Evolutionary conservation across 2,888 invertebrate species (phyloP).

Genomic region (Parnassius mnemosyne): DNA sequence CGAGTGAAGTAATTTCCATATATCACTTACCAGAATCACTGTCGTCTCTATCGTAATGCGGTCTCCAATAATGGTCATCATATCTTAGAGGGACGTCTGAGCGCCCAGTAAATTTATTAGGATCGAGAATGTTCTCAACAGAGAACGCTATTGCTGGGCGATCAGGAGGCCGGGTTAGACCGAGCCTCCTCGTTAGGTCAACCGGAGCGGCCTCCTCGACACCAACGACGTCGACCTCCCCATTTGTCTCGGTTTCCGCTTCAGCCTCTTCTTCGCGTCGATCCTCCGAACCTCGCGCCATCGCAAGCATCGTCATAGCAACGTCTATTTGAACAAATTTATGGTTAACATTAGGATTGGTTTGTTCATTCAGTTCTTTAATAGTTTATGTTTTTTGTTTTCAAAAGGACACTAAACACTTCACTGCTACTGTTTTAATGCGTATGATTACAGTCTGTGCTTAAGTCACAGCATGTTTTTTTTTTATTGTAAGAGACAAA

Average conservation of each 20-base stretch:
- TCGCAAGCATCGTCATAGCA: constrained; percentile 80
- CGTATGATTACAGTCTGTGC: background rate
- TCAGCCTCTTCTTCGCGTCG: constrained; percentile 60
- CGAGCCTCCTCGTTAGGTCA: constrained; percentile 73
- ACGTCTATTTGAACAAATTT: constrained; percentile 46
- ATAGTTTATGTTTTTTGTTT: background rate
- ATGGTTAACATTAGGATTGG: constrained; percentile 4
- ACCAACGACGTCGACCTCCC: constrained; percentile 73
- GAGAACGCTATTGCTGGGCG: constrained; percentile 87
- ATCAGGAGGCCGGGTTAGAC: constrained; percentile 81
- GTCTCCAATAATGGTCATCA: constrained; percentile 80
- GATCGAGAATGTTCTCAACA: constrained; percentile 94
- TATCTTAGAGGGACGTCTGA: constrained; percentile 77
- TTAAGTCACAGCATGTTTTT: background rate
- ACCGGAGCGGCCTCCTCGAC: constrained; percentile 74
- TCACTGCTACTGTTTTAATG: constrained; percentile 24
- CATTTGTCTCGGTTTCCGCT: constrained; percentile 60
- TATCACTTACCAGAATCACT: constrained; percentile 76
- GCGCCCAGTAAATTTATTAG: constrained; percentile 92
- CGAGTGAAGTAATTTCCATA: background rate
- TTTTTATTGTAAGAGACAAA: background rate
- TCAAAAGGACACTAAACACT: constrained; percentile 15
- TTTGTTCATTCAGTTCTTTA: constrained; percentile 1
- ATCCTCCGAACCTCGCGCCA: constrained; percentile 73
- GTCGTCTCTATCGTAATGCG: constrained; percentile 79